Conservation (phyloP, 2,113 vertebrate species). For the Burhinus oedicnemus region DNA sequence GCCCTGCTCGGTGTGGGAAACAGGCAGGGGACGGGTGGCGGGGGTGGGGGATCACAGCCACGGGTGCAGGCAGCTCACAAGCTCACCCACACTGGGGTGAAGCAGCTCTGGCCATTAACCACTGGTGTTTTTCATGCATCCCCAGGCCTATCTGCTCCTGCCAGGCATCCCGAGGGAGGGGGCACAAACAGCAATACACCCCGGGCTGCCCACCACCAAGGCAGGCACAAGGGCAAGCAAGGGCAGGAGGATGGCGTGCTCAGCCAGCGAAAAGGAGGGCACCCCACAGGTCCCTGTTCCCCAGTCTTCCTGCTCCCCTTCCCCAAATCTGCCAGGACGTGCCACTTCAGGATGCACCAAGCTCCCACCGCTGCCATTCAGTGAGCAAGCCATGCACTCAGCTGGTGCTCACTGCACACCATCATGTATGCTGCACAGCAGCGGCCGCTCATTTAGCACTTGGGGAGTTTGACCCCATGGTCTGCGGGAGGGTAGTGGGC, state of each 20-base stretch:
- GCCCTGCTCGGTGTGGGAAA: not conserved
- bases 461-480: not conserved
- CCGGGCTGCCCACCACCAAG: not conserved
- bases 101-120: not conserved
- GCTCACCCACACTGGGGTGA: not conserved
- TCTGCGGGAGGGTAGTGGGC: not conserved
- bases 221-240: not conserved
- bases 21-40: accelerated
- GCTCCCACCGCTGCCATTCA: not conserved
- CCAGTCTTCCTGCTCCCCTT: not conserved
- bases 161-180: not conserved
- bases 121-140: accelerated
- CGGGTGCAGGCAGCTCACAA: not conserved
- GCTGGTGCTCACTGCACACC: not conserved
- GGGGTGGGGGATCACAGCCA: accelerated
- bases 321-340: not conserved
- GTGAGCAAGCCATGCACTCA: not conserved
- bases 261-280: not conserved
- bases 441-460: not conserved
- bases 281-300: not conserved
- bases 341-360: not conserved
- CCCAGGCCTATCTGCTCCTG: not conserved
- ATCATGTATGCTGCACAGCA: not conserved
- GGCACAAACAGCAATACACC: not conserved
- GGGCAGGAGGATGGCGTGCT: not conserved